Conservation (phyloP, 2,888 invertebrate genomes). For the Julus scanicus region DNA sequence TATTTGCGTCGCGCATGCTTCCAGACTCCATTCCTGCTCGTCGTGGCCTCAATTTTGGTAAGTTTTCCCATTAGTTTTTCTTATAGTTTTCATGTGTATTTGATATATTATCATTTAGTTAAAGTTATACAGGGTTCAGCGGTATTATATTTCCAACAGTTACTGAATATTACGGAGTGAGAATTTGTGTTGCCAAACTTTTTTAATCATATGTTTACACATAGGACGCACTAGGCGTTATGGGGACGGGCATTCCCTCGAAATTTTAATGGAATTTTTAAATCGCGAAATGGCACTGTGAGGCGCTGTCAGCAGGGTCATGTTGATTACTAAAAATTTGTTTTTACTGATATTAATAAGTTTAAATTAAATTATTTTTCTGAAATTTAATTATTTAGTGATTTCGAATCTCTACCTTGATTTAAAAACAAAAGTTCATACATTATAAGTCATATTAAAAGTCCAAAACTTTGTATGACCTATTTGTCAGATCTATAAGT, state of each 20-base stretch:
- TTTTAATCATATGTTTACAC: slow-evolving; percentile 13
- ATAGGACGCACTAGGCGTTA: slow-evolving; percentile 12
- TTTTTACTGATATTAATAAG: not conserved
- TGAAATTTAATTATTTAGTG: not conserved
- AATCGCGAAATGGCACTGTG: not conserved
- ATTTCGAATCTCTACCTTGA: not conserved
- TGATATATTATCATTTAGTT: not conserved
- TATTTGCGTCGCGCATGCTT: slow-evolving; percentile 39
- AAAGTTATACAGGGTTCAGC: not conserved
- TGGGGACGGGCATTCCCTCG: not conserved
- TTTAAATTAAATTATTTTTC: no score
- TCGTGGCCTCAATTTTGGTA: slow-evolving; percentile 30
- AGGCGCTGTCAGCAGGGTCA: not conserved
- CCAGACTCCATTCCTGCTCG: not conserved
- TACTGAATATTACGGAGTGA: not conserved
- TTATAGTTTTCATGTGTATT: not conserved
- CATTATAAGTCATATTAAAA: not conserved
- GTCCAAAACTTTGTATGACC: not conserved
- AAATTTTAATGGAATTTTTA: not conserved
- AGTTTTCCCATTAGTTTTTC: not conserved
- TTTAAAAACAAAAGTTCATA: not conserved
- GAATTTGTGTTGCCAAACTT: slow-evolving; percentile 1
- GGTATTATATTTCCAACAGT: not conserved
- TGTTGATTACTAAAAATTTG: not conserved
- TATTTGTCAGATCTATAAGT: not conserved